These are phyloP conservation scores for Ceyx margarethae DNA, from an alignment of 2,113 vertebrate genomes.

Conservation along the genomic window DNA sequence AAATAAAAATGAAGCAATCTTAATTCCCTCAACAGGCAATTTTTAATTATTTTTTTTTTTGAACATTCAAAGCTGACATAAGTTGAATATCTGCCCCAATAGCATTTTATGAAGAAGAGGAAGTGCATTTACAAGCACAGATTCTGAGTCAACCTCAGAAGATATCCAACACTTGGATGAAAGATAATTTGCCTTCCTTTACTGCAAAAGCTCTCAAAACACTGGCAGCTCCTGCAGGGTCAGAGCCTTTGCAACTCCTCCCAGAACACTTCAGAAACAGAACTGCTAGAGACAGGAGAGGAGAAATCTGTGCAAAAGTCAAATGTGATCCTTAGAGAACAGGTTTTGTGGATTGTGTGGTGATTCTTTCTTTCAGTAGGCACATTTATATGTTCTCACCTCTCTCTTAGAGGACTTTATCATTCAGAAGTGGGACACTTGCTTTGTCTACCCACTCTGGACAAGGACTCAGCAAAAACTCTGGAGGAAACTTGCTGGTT, in stretches of 20 bases:
- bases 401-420: background rate
- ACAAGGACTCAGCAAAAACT: background rate
- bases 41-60: background rate
- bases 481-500: background rate
- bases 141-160: background rate
- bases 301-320: background rate
- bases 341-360: background rate
- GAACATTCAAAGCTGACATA: background rate
- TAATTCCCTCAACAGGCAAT: background rate
- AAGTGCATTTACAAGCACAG: background rate
- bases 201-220: background rate
- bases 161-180: background rate
- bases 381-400: background rate
- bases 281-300: background rate
- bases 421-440: background rate
- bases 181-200: background rate
- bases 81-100: background rate
- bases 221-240: rapidly evolving
- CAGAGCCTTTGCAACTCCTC: background rate
- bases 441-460: background rate
- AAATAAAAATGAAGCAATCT: background rate
- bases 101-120: background rate
- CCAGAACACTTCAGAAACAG: background rate
- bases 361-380: background rate
- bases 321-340: background rate